Percentiles rank a stretch among this genome's conserved stretches.
These are phyloP conservation scores for Diorhabda elongata DNA, from an alignment of 1,140 invertebrate species.

Conservation along the genomic window DNA sequence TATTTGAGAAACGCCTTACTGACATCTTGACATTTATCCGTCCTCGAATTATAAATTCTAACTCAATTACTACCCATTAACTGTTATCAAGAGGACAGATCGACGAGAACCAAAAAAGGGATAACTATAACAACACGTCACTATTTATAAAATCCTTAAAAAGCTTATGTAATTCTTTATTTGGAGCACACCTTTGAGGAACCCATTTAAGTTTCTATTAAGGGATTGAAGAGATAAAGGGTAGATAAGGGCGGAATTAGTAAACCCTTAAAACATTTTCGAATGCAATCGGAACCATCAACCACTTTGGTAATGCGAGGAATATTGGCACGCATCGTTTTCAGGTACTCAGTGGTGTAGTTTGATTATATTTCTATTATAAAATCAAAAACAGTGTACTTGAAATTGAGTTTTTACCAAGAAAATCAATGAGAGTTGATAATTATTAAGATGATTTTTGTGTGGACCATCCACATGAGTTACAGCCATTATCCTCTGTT, in stretches of 20 bases:
- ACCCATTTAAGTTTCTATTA: slow-evolving; percentile 30
- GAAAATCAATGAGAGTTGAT: too few relatives aligned
- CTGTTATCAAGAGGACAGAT: slow-evolving; percentile 5
- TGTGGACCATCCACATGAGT: too few relatives aligned
- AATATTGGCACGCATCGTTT: slow-evolving; percentile 31
- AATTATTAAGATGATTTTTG: too few relatives aligned
- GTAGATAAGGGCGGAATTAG: slow-evolving; percentile 25
- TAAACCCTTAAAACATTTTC: slow-evolving; percentile 25
- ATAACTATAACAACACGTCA: slow-evolving; percentile 24
- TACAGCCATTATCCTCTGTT: too few relatives aligned
- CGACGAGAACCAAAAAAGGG: slow-evolving; percentile 13
- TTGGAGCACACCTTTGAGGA: slow-evolving; percentile 27
- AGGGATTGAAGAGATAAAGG: slow-evolving; percentile 17
- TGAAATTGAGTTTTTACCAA: too few relatives aligned
- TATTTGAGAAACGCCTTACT: neutral
- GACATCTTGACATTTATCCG: slow-evolving; percentile 20
- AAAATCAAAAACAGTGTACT: too few relatives aligned
- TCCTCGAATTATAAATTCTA: slow-evolving; percentile 8
- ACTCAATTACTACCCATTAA: slow-evolving; percentile 18
- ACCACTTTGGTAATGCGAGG: slow-evolving; percentile 32
- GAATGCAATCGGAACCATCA: slow-evolving; percentile 28
- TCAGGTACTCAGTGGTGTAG: slow-evolving; percentile 12
- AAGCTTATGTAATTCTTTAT: slow-evolving; percentile 25
- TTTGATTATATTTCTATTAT: neutral
- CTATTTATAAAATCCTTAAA: slow-evolving; percentile 19